Percentiles rank a stretch among this genome's conserved stretches.
Evolutionary conservation across 2,888 invertebrate genomes (phyloP).

Genomic region (Laspeyria flexula): DNA sequence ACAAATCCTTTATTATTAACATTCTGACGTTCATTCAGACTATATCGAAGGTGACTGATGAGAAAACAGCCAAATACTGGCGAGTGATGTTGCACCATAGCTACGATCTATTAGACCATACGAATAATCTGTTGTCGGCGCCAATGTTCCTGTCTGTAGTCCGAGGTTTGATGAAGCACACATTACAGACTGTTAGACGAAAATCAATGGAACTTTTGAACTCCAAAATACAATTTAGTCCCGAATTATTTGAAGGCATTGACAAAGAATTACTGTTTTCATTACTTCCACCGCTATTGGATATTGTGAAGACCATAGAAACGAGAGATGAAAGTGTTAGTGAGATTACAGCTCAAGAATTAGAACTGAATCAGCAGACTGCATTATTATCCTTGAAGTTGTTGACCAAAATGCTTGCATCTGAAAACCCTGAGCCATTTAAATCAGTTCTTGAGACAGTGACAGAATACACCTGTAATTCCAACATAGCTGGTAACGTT

Average conservation of each 20-base stretch:
- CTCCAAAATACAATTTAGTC: constrained; percentile 90
- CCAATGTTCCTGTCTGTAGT: constrained; percentile 93
- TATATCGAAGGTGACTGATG: constrained; percentile 88
- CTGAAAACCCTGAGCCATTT: constrained; percentile 89
- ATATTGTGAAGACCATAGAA: constrained; percentile 85
- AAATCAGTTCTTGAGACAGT: constrained; percentile 89
- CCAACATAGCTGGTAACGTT: constrained; percentile 85
- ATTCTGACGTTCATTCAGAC: constrained; percentile 89
- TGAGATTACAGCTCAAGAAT: constrained; percentile 82
- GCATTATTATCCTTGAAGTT: constrained; percentile 93
- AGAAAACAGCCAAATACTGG: constrained; percentile 91
- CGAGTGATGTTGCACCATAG: constrained; percentile 91
- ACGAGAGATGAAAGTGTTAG: constrained; percentile 60
- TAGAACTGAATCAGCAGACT: constrained; percentile 91
- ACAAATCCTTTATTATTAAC: constrained; percentile 89
- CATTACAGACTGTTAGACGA: constrained; percentile 89
- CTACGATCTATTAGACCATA: constrained; percentile 92
- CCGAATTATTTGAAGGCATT: constrained; percentile 86
- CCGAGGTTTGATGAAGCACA: constrained; percentile 90
- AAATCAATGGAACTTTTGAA: constrained; percentile 95
- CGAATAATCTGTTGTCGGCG: constrained; percentile 92
- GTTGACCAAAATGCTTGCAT: constrained; percentile 90
- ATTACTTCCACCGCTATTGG: constrained; percentile 87
- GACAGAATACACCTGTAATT: constrained; percentile 86
- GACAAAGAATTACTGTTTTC: constrained; percentile 81